Percentiles rank a stretch among this genome's conserved stretches.
Evolutionary conservation across 2,888 invertebrate genomes (phyloP).

Genomic region (Monochamus alternatus): DNA sequence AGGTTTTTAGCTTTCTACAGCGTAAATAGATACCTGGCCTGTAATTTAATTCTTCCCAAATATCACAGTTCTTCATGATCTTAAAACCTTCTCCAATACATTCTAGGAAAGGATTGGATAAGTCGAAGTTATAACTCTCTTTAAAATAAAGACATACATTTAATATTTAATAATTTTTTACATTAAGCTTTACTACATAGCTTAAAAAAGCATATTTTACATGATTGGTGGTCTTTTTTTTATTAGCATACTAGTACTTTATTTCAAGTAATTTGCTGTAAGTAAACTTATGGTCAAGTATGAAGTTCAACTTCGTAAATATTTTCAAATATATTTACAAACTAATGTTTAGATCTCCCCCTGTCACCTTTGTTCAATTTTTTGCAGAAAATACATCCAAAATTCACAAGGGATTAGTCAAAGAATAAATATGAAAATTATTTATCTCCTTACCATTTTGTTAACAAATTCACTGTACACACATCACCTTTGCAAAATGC

Average conservation of each 20-base stretch:
- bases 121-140: constrained; percentile 48
- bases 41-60: constrained; percentile 49
- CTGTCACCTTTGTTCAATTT: not conserved
- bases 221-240: not conserved
- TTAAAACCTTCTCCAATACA: constrained; percentile 45
- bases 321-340: too few species aligned
- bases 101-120: constrained; percentile 44
- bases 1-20: constrained; percentile 17
- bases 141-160: constrained; percentile 35
- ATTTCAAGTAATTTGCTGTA: too few species aligned
- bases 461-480: constrained; percentile 33
- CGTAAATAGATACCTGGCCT: constrained; percentile 36
- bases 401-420: constrained; percentile 30
- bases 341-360: not conserved
- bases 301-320: not conserved
- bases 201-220: not conserved
- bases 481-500: constrained; percentile 27
- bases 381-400: constrained; percentile 38
- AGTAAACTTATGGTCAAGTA: not conserved
- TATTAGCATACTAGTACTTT: not conserved
- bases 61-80: constrained; percentile 49
- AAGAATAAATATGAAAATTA: constrained; percentile 38
- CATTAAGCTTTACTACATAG: not conserved
- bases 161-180: constrained; percentile 22
- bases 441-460: constrained; percentile 38